A percentile compares a stretch with the other conserved stretches of the same genome.
Evolutionary conservation across 2,888 invertebrate species (phyloP).

Genomic region (Chymomyza amoena): DNA sequence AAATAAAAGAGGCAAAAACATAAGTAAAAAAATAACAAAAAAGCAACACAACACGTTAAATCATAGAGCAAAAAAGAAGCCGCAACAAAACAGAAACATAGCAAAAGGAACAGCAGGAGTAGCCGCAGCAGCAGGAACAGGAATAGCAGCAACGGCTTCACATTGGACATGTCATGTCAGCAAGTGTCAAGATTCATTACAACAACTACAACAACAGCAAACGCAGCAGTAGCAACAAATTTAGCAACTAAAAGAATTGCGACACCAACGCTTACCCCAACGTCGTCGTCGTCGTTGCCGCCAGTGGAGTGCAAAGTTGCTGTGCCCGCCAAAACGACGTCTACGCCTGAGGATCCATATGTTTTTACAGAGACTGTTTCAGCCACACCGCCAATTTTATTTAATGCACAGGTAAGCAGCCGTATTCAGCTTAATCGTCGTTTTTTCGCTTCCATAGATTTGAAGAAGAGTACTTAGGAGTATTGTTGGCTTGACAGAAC

Average conservation of each 20-base stretch:
- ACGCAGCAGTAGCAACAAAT: slow-evolving; percentile 26
- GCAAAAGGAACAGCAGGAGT: slow-evolving; percentile 5
- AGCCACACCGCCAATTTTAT: slow-evolving; percentile 77
- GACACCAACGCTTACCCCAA: slow-evolving; percentile 35
- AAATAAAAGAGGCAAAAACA: slow-evolving; percentile 11
- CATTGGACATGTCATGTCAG: slow-evolving; percentile 79
- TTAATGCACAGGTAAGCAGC: slow-evolving; percentile 76
- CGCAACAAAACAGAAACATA: slow-evolving; percentile 14
- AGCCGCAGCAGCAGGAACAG: slow-evolving; percentile 15
- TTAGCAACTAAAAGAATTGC: slow-evolving; percentile 9
- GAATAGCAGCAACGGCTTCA: slow-evolving; percentile 52
- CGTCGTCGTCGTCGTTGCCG: slow-evolving; percentile 9
- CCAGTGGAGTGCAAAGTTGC: slow-evolving; percentile 43
- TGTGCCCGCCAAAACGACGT: slow-evolving; percentile 54
- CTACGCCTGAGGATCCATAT: slow-evolving; percentile 78
- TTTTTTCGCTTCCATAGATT: not conserved
- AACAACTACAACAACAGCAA: slow-evolving; percentile 49
- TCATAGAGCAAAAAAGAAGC: slow-evolving; percentile 7
- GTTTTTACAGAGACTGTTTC: slow-evolving; percentile 79
- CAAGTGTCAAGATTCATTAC: slow-evolving; percentile 76
- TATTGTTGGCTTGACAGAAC: no score
- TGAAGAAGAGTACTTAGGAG: not conserved
- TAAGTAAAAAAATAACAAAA: not conserved
- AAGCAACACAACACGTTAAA: slow-evolving; percentile 10
- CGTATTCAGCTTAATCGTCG: not conserved